Evolutionary conservation across 2,113 vertebrate genomes (phyloP).

Genomic region (Numida meleagris): DNA sequence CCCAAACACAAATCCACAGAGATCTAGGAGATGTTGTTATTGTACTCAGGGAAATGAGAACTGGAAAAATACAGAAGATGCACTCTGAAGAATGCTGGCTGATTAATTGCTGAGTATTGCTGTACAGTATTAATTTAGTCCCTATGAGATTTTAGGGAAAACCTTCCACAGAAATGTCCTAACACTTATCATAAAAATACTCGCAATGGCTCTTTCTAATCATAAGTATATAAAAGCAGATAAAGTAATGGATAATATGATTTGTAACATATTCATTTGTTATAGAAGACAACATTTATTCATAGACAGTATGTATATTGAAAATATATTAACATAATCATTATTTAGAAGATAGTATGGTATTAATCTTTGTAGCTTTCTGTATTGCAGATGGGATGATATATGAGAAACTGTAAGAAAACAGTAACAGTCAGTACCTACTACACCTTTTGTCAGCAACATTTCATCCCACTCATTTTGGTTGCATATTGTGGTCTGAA

Average conservation of each 20-base stretch:
- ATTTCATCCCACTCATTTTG: slow-evolving; percentile 78
- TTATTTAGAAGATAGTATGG: not conserved
- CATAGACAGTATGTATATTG: not conserved
- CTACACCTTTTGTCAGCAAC: slow-evolving; percentile 74
- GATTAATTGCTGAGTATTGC: not conserved
- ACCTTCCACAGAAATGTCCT: not conserved
- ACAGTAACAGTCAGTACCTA: slow-evolving; percentile 66
- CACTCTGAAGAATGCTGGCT: not conserved
- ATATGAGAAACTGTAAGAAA: not conserved
- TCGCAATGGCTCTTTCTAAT: not conserved
- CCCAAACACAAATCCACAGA: not conserved
- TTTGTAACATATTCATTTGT: not conserved
- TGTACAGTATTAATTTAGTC: not conserved
- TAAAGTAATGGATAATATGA: not conserved
- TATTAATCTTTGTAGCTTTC: not conserved
- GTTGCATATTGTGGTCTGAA: slow-evolving; percentile 57
- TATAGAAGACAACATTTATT: not conserved
- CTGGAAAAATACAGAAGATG: not conserved
- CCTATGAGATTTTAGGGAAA: not conserved
- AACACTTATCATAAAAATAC: not conserved
- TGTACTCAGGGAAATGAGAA: not conserved
- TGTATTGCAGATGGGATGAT: not conserved
- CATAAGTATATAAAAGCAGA: rapidly evolving
- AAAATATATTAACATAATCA: not conserved
- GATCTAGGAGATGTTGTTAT: not conserved